Conservation (phyloP, 2,113 vertebrate genomes). For the Callopanchax toddi region DNA sequence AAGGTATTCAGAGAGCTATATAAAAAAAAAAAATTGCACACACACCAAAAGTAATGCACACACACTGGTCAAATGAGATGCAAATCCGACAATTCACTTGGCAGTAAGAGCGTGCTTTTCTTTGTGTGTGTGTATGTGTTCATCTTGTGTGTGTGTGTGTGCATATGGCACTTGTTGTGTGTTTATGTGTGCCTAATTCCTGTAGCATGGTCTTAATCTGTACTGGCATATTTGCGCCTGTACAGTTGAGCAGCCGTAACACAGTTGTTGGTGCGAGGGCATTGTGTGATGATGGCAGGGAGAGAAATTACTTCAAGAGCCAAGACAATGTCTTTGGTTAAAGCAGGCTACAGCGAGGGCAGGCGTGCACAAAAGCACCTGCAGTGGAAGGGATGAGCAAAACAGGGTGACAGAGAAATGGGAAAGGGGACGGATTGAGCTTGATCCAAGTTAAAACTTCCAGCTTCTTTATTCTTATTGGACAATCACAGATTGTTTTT, state of each 20-base stretch:
- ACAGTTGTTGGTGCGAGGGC: conserved; percentile 91
- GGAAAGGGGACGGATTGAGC: conserved; percentile 25
- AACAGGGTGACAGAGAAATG: conserved; percentile 69
- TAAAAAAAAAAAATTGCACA: conserved; percentile 65
- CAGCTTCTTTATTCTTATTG: conserved; percentile 80
- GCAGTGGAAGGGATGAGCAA: conserved; percentile 77
- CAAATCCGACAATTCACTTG: conserved; percentile 92
- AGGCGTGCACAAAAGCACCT: conserved; percentile 80
- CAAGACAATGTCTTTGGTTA: conserved; percentile 87
- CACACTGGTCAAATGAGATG: conserved; percentile 89
- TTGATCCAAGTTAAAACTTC: conserved; percentile 79
- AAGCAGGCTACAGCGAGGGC: conserved; percentile 88
- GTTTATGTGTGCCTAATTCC: conserved; percentile 84
- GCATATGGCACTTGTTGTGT: conserved; percentile 23
- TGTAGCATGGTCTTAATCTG: conserved; percentile 87
- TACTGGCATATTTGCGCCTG: conserved; percentile 87
- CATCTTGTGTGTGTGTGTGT: conserved; percentile 44
- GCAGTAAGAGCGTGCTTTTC: conserved; percentile 79
- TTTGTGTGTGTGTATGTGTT: conserved; percentile 58
- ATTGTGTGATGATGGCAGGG: conserved; percentile 91
- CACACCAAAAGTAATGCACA: conserved; percentile 67
- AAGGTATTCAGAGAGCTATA: conserved; percentile 83
- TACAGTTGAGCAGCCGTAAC: conserved; percentile 91
- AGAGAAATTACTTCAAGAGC: conserved; percentile 86
- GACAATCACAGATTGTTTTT: conserved; percentile 95